Evolutionary conservation across 2,797 vertebrate species (phyloP).

Genomic region (Euthynnus affinis): DNA sequence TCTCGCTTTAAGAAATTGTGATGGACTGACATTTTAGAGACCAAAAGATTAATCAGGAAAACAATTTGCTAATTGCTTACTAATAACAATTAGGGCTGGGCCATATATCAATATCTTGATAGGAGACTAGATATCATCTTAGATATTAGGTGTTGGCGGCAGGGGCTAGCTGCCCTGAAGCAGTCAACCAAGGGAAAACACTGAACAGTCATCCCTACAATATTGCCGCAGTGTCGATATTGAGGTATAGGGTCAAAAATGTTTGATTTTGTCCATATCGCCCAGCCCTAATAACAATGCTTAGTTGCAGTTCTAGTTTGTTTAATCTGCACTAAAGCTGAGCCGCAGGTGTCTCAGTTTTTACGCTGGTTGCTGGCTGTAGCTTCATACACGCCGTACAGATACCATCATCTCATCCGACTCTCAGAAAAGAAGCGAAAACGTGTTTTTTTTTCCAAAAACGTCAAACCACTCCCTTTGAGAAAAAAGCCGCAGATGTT

Average conservation of each 20-base stretch:
- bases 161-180: too few relatives aligned
- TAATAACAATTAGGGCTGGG: not conserved
- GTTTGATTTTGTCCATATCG: too few relatives aligned
- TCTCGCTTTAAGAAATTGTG: not conserved
- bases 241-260: too few relatives aligned
- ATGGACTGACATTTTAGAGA: not conserved
- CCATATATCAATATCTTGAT: too few relatives aligned
- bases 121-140: too few relatives aligned
- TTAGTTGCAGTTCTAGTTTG: not conserved
- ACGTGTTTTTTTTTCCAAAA: not conserved
- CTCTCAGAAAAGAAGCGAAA: not conserved
- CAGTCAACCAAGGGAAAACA: too few relatives aligned
- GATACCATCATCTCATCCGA: not conserved
- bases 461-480: constrained; percentile 17
- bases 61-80: not conserved
- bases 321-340: constrained; percentile 12
- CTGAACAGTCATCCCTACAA: too few relatives aligned
- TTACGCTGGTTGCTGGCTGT: not conserved
- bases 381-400: constrained; percentile 4
- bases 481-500: constrained; percentile 23
- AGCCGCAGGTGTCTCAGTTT: rapidly evolving
- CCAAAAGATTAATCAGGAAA: not conserved
- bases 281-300: too few relatives aligned
- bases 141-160: too few relatives aligned
- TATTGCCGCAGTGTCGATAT: too few relatives aligned